Evolutionary conservation across 1,140 invertebrate species (phyloP).

Genomic region (Oreohelix idahoensis): DNA sequence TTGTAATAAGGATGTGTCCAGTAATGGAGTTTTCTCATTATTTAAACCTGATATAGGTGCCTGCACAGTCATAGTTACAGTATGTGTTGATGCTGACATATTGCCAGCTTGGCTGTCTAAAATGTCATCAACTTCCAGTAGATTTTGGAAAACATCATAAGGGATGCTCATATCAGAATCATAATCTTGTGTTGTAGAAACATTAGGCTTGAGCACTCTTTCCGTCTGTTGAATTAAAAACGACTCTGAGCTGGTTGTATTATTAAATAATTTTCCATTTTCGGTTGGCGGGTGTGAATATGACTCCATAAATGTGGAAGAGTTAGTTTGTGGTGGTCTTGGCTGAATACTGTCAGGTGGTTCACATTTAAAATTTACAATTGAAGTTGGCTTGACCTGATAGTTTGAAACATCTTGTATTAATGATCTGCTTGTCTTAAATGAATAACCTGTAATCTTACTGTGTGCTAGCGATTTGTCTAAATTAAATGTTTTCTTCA

Average conservation of each 20-base stretch:
- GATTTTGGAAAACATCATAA: conserved; percentile 11
- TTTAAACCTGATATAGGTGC: not conserved
- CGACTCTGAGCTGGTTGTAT: too few species aligned
- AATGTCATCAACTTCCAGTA: conserved; percentile 18
- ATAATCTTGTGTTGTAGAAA: not conserved
- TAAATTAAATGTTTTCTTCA: not conserved
- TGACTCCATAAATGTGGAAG: too few species aligned
- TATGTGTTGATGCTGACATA: not conserved
- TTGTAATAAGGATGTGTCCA: not conserved
- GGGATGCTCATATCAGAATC: conserved; percentile 3
- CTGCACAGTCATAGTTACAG: not conserved
- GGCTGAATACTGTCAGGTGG: not conserved
- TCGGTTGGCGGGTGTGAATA: too few species aligned
- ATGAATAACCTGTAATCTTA: not conserved
- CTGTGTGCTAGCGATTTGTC: not conserved
- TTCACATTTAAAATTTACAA: not conserved
- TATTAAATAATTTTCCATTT: too few species aligned
- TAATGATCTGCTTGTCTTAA: not conserved
- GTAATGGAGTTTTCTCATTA: not conserved
- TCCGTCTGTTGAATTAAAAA: too few species aligned
- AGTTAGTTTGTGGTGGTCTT: too few species aligned
- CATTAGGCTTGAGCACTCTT: not conserved
- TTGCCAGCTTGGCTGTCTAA: conserved; percentile 27
- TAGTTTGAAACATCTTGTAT: not conserved
- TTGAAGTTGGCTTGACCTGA: not conserved